Base-by-base conservation (phyloP, 1,140 invertebrate genomes). In the Metopolophium dirhodum region DNA sequence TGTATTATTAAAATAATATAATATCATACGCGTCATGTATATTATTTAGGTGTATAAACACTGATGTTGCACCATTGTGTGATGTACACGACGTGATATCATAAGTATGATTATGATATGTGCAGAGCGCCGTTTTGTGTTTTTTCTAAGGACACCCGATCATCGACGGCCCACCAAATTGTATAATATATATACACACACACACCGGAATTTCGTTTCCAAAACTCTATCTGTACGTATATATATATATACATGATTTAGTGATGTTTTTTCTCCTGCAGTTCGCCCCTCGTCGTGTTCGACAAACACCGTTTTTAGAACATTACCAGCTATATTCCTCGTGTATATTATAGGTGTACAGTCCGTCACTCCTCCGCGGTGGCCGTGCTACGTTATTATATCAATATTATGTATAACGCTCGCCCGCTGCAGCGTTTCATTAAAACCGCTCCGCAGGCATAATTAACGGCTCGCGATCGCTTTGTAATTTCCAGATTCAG, bases 391-490 rank as follows among this genome's bases (percentile, higher is more conserved):
- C 37, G 18, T 90, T 90, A 90, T 90, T 30, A 87, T 88, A 61
- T 41, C 57, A 45, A 90, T 90, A 90, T 61, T 61, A 90, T 68
- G 88, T 61, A 90, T 61, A 61, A 90, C 88, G 88, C 54, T 26
- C n/a, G 47, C 30, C 45, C 57, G 26, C 41, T 7, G 35, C 51
- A 61, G 88, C 54, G 89, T 90, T 90, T 90, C 89, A 90, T 90
- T 90, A 90, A 61, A 68, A 68, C 89, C 89, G 26, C 51, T 90
- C 88, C 88, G 88, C 51, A 11, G 47, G n/a, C 87, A 90, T 90
- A 90, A 90, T 90, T 90, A 61, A 90, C 49, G 54, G 89, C 89
- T 37, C 89, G 49, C 86, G 86, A 49, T 49, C 47, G 47, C 86
- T 88, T 89, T 61, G n/a, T 90, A 41, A 30, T 90, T 90, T 90